Evolutionary conservation across 2,888 invertebrate genomes (phyloP), one percentile per base, ranked within the genome.

Genomic region (Stegophylla sp.): DNA sequence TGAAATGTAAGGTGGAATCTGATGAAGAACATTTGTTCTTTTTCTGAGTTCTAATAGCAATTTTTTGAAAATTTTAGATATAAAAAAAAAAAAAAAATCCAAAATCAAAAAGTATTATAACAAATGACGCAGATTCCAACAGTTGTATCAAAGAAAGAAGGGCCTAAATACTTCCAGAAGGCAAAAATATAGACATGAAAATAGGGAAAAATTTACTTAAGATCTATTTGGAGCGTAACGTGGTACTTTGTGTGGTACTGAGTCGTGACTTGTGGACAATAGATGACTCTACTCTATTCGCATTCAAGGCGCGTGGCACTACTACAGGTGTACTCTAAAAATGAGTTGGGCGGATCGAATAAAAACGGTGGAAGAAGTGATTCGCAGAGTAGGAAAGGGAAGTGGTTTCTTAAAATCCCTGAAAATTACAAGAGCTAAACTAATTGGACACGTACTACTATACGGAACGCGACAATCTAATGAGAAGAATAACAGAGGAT

Each of bases 121-220:
- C 51, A 71, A n/a, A 17, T 51, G 17, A 71, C 17, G 69, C 69
- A 48, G 69, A 34, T 53, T 53, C 28, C 51, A 53, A 28, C 69
- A 53, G 28, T 1, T 71, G 51, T 53, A n/a, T 12, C 28, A 53
- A 28, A 71, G n/a, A 53, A 71, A n/a, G 10, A 71, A 51, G 17
- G 10, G 10, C 17, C 63, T 34, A 63, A 0, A n/a, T n/a, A 63
- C n/a, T 41, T 63, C 34, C 7, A 63, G n/a, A 17, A 41, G n/a
- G n/a, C n/a, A n/a, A n/a, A n/a, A n/a, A 41, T 2, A 63, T 41
- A 26, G 48, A 48, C 2, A 2, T 48, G 0, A 26, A 26, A 59
- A 59, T 59, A 59, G 26, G 59, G 26, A 59, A 1, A 63, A 41
- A 34, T 10, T 1, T 63, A 41, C 63, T 41, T 9, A 63, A 41